Evolutionary conservation across 1,140 invertebrate species (phyloP).

Genomic region (Trypoxylus dichotomus): DNA sequence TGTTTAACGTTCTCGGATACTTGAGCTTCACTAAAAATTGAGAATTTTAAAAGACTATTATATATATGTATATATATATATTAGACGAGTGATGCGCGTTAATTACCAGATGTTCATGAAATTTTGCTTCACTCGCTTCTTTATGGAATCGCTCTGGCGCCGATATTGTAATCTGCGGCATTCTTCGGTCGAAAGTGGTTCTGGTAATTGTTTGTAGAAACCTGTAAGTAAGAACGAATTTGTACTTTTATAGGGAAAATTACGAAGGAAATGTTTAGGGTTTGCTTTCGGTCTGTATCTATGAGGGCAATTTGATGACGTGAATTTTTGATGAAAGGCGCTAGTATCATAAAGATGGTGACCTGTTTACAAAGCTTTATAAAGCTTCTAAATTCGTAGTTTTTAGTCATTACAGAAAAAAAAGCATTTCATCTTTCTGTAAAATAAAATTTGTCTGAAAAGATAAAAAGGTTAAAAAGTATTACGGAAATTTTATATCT

Average conservation of each 20-base stretch:
- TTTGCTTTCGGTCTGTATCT: too few relatives aligned
- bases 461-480: too few relatives aligned
- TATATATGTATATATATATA: neutral
- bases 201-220: constrained; percentile 65
- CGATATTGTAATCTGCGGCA: constrained; percentile 63
- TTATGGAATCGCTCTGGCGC: constrained; percentile 66
- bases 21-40: constrained; percentile 62
- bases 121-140: constrained; percentile 68
- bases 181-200: constrained; percentile 60
- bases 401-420: too few relatives aligned
- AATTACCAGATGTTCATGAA: constrained; percentile 72
- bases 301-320: neutral
- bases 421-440: too few relatives aligned
- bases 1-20: constrained; percentile 57
- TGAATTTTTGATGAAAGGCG: neutral
- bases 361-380: too few relatives aligned
- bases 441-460: too few relatives aligned
- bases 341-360: too few relatives aligned
- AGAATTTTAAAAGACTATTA: neutral
- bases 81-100: neutral
- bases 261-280: neutral
- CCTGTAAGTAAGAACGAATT: constrained; percentile 52
- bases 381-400: too few relatives aligned
- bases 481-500: too few relatives aligned
- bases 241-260: constrained; percentile 14